A percentile compares a stretch with the other conserved stretches of the same genome.
phyloP scores from a whole-genome alignment of 2,113 vertebrate species.

The Struthio camelus region DNA sequence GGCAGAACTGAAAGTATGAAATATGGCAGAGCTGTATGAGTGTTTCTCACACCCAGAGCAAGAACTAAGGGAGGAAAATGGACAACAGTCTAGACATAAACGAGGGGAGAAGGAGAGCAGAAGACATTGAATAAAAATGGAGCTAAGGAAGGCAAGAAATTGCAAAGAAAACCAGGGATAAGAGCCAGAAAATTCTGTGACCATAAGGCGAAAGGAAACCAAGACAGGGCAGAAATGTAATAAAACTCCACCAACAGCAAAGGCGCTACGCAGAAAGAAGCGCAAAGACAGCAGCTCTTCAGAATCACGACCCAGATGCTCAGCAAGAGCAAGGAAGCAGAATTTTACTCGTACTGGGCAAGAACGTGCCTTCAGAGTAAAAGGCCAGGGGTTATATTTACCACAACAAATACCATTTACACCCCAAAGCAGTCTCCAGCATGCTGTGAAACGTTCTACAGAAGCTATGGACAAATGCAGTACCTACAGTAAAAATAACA shows the following conservation, averaged over 20 bases:
- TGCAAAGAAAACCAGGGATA: neutral
- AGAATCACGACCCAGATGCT: fast-evolving
- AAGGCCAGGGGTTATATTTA: neutral
- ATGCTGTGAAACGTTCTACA: neutral
- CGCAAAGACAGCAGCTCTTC: fast-evolving
- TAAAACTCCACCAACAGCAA: neutral
- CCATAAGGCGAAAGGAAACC: neutral
- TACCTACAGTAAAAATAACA: neutral
- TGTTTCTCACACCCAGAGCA: neutral
- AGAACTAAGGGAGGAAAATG: neutral
- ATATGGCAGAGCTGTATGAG: neutral
- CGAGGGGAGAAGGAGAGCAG: neutral
- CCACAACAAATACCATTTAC: neutral
- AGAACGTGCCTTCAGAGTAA: neutral
- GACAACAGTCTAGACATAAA: neutral
- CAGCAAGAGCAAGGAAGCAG: no score
- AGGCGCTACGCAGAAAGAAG: fast-evolving
- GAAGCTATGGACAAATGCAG: neutral
- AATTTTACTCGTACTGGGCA: neutral
- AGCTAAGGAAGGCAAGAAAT: neutral
- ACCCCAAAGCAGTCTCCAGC: fast-evolving
- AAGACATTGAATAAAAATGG: neutral
- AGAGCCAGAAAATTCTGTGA: neutral
- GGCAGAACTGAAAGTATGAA: neutral
- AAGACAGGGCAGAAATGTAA: neutral